Evolutionary conservation across 2,113 vertebrate genomes (phyloP).

Genomic region (Rhabdomys dilectus): DNA sequence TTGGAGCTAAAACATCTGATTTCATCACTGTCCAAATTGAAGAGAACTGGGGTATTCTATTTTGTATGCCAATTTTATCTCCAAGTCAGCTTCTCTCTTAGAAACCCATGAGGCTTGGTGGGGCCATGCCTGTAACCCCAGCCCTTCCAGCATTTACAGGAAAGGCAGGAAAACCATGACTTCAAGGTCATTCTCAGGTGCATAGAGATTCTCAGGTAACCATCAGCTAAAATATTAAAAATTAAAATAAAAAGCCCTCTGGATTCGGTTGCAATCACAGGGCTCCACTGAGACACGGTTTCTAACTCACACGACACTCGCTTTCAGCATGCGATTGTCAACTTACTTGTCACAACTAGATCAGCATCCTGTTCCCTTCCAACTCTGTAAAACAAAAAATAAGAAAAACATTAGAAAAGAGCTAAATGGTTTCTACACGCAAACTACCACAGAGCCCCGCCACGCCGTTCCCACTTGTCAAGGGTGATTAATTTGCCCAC

Average conservation of each 20-base stretch:
- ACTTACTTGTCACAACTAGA: constrained; percentile 41
- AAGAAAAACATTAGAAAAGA: constrained; percentile 58
- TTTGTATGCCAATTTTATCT: constrained; percentile 13
- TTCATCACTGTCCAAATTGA: constrained; percentile 22
- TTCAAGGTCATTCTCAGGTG: background rate
- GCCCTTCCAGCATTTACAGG: background rate
- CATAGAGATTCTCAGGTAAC: background rate
- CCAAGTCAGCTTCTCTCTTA: background rate
- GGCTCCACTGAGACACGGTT: fast-evolving
- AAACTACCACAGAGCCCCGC: constrained; percentile 61
- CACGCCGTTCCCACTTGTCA: constrained; percentile 74
- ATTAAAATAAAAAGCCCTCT: background rate
- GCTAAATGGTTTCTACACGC: background rate
- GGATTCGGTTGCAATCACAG: background rate
- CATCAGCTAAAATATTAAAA: background rate
- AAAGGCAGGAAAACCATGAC: background rate
- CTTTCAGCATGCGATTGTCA: constrained; percentile 19
- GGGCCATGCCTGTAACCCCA: background rate
- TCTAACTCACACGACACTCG: background rate
- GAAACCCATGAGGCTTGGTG: background rate
- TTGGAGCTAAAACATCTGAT: constrained; percentile 31
- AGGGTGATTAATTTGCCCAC: constrained; percentile 49
- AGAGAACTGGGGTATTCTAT: constrained; percentile 9
- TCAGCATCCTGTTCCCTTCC: constrained; percentile 71
- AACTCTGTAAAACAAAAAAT: constrained; percentile 34